Conservation (phyloP, 2,888 invertebrate species). For the Ariolimax columbianus region DNA sequence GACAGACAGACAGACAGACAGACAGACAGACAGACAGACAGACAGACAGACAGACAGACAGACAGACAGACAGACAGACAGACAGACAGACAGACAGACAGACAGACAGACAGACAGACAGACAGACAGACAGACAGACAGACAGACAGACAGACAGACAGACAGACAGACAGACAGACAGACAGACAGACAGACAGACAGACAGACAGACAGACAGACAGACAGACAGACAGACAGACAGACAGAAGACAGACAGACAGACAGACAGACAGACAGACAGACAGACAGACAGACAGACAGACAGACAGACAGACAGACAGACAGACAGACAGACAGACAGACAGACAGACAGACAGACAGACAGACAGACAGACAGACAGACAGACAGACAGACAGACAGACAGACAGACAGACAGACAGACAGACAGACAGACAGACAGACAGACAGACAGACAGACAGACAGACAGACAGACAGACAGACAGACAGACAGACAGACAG, state of each 20-base stretch:
- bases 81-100: too few relatives aligned
- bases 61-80: too few relatives aligned
- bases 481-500: slow-evolving; percentile 25
- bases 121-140: not conserved
- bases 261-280: slow-evolving; percentile 18
- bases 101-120: too few relatives aligned
- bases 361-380: slow-evolving; percentile 31
- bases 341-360: slow-evolving; percentile 29
- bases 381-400: slow-evolving; percentile 29
- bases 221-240: slow-evolving; percentile 29
- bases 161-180: not conserved
- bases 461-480: slow-evolving; percentile 17
- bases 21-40: too few relatives aligned
- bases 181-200: not conserved
- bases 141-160: not conserved
- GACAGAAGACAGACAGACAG: slow-evolving; percentile 30
- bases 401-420: slow-evolving; percentile 23
- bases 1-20: too few relatives aligned
- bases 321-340: slow-evolving; percentile 30
- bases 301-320: slow-evolving; percentile 21
- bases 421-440: not conserved
- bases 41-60: too few relatives aligned
- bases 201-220: slow-evolving; percentile 9
- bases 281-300: slow-evolving; percentile 40
- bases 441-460: not conserved